Conservation (phyloP, 2,888 invertebrate species). For the Pteria penguin region DNA sequence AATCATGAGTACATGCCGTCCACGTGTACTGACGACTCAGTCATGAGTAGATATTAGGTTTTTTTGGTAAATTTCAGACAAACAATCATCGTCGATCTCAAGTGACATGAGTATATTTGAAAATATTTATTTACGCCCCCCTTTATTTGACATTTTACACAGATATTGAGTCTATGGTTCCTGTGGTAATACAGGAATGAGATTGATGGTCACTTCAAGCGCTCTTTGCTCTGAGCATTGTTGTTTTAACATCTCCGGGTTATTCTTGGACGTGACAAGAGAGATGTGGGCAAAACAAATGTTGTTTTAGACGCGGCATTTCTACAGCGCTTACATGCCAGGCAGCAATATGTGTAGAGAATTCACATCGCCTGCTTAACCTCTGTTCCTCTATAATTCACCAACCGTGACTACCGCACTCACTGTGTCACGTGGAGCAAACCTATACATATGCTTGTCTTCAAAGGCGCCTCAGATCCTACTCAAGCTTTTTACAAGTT, state of each 20-base stretch:
- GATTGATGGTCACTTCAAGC: background rate
- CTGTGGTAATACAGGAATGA: no score
- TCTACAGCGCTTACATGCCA: background rate
- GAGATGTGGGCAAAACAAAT: background rate
- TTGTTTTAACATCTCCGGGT: background rate
- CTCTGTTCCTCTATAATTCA: background rate
- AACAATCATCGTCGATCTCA: no score
- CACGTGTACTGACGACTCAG: no score
- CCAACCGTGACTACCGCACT: background rate
- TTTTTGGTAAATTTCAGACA: no score
- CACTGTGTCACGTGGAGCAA: background rate
- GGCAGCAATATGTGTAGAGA: background rate
- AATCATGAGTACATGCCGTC: no score
- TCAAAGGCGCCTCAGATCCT: background rate
- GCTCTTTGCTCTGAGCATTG: background rate
- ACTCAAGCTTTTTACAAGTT: no score
- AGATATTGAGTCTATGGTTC: no score
- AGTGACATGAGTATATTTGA: no score
- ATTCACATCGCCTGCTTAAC: background rate
- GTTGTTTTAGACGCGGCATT: background rate
- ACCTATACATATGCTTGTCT: background rate
- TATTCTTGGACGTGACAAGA: background rate
- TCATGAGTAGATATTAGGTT: no score
- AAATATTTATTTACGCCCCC: no score
- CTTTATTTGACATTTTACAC: no score